A percentile compares a stretch with the other conserved stretches of the same genome.
phyloP scores from a whole-genome alignment of 2,888 invertebrate genomes.

The Tenthredo mesomela region DNA sequence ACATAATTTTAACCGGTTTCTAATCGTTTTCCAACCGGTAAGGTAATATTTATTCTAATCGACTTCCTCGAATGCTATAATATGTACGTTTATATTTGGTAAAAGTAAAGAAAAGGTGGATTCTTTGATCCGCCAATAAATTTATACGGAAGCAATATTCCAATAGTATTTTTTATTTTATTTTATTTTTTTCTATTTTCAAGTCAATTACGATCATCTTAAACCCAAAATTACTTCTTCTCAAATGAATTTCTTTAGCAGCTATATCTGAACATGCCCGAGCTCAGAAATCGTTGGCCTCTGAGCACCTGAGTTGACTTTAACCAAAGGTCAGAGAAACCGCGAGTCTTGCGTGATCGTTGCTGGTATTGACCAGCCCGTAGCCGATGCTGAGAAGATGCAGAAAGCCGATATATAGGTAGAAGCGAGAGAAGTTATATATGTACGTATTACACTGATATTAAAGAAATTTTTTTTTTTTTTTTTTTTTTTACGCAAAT shows the following conservation, averaged over 20 bases:
- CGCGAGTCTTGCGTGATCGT: constrained; percentile 38
- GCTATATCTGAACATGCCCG: neutral
- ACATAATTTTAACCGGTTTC: constrained; percentile 37
- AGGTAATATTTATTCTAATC: neutral
- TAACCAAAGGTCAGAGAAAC: constrained; percentile 67
- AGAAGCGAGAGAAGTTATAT: neutral
- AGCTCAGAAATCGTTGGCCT: neutral
- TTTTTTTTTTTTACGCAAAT: constrained; percentile 23
- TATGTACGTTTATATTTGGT: neutral
- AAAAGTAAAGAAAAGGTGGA: neutral
- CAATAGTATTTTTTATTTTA: neutral
- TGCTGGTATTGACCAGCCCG: constrained; percentile 8
- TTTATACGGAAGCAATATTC: neutral
- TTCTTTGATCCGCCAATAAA: neutral
- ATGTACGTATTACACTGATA: neutral
- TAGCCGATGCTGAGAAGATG: neutral
- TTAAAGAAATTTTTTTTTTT: constrained; percentile 1
- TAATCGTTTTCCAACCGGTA: constrained; percentile 19
- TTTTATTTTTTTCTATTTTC: neutral
- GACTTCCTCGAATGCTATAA: neutral
- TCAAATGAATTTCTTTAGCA: neutral
- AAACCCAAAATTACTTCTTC: neutral
- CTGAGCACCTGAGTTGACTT: constrained; percentile 57
- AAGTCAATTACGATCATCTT: neutral
- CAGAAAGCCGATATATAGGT: neutral